Evolutionary conservation across 2,113 vertebrate genomes (phyloP), one percentile per base, ranked within the genome.

Genomic region (Corythoichthys haematopterus): DNA sequence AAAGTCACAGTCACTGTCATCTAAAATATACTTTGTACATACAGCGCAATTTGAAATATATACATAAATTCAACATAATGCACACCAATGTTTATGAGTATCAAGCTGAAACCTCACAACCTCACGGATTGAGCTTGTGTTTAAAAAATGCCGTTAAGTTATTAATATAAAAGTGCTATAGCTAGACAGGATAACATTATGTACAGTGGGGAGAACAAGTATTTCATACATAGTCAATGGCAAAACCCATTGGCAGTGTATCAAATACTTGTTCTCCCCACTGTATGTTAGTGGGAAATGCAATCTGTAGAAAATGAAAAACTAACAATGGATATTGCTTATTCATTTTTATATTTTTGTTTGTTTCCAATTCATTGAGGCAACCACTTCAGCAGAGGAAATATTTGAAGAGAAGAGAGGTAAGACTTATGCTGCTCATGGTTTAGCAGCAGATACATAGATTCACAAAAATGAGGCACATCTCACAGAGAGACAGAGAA

Each of bases 401-500:
- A 70, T 81, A 69, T 85, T 77, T 82, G 70, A 45, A 84, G 75
- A 83, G 47, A 71, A 73, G 67, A 20, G 52, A 55, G 16, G 50
- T 7, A 55, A 12, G 9, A 33, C 63, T 74, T 72, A 45, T 20
- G 40, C 47, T 64, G 71, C 61, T 47, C 68, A 63, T 2, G 35
- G 15, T 59, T 37, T 52, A 52, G 61, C 3, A 36, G 62, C 9
- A 35, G 20, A n/a, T n/a, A 48, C 57, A 50, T 50, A 3, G 4
- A 47, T 40, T 69, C 45, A 40, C 70, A 55, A 64, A 60, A 65
- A 33, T 5, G 8, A 35, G 15, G 71, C 50, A 20, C 35, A 71
- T 36, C 75, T 78, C 69, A 72, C 68, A 55, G 35, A 40, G 61
- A 78, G 68, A 83, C 70, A 69, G 84, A 86, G 78, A 77, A 80